Evolutionary conservation across 2,888 invertebrate genomes (phyloP), one percentile per base, ranked within the genome.

Genomic region (Molorchus minor): DNA sequence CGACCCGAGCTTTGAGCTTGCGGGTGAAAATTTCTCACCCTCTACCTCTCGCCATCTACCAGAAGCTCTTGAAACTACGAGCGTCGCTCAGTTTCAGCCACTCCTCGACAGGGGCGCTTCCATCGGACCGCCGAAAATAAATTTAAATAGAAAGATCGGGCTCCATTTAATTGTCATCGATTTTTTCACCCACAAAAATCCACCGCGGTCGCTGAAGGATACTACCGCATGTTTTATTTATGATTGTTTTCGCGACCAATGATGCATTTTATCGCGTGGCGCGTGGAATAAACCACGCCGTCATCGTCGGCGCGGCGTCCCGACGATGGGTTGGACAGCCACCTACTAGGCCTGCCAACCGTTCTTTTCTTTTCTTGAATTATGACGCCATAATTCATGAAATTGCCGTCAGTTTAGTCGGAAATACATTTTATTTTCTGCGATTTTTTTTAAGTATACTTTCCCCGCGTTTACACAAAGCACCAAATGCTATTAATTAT

Each of bases 341-440:
- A 77, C 77, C 77, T 77, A 77, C 75, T 71, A 74, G 71, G 75
- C 75, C 74, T 75, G 79, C 77, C 79, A 76, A 75, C 69, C 74
- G 71, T 77, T 75, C 74, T 79, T 79, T 79, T 79, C 77, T 76
- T 76, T 69, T 72, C 61, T 67, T 80, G 79, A 80, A 78, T 79
- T 80, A 80, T 79, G 74, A 75, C 68, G 71, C 72, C 73, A 77
- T 79, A 80, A 79, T 73, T 80, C 78, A 80, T 75, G 71, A 75
- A 76, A 77, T 52, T 72, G 77, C 78, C 76, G 76, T 75, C 76
- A 73, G 75, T 74, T 63, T 75, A 71, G 77, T 77, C 77, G 77
- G 78, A 67, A 67, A 64, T 67, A 64, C 67, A 64, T 67, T 67
- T 64, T 62, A 67, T 64, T 63, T 62, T 67, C 62, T 36, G 59